Evolutionary conservation across 2,888 invertebrate species (phyloP), one percentile per base, ranked within the genome.

Genomic region (Panopea generosa): DNA sequence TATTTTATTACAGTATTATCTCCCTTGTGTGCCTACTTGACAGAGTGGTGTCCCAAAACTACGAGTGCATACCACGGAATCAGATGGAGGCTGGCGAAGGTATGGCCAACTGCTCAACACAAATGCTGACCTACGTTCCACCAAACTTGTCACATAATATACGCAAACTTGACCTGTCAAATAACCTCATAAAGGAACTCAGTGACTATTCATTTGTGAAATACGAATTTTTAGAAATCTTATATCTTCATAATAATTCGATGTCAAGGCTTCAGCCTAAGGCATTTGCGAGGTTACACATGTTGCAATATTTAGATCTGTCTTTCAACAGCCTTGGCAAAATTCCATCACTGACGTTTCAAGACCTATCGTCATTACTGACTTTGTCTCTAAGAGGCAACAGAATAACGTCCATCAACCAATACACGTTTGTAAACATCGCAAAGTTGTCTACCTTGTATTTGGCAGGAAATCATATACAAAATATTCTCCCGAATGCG

Each of bases 391-490:
- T 90, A 24, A 77, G 82, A 33, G 85, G 86, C 47, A 90, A 90
- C 67, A 75, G 71, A 29, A 81, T 90, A 16, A 79, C 56, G 9
- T 29, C 52, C 6, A 77, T 90, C 22, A 80, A 84, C 14, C 55
- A 79, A 1, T 62, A 84, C 6, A 77, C 86, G 1, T 84, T 89
- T 55, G 56, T 55, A 45, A 73, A 73, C 26, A 65, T 89, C 0
- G 63, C 86, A 7, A 75, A 77, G 22, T 78, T 88, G n/a, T 83
- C 84, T 45, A 77, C 69, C 45, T 71, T 90, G 22, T 84, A 83
- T 49, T 45, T 90, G n/a, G 85, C 85, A 52, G 88, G 87, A 7
- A 90, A 90, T 71, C 84, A 87, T 47, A 84, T 90, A 9, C 74
- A 84, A 40, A 61, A 69, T 14, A 77, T 90, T 22, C 82, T 83